Evolutionary conservation across 92 coral and sea anemone species (phyloP), one percentile per base, ranked within the genome.

Genomic region (Epizoanthus stellaris): DNA sequence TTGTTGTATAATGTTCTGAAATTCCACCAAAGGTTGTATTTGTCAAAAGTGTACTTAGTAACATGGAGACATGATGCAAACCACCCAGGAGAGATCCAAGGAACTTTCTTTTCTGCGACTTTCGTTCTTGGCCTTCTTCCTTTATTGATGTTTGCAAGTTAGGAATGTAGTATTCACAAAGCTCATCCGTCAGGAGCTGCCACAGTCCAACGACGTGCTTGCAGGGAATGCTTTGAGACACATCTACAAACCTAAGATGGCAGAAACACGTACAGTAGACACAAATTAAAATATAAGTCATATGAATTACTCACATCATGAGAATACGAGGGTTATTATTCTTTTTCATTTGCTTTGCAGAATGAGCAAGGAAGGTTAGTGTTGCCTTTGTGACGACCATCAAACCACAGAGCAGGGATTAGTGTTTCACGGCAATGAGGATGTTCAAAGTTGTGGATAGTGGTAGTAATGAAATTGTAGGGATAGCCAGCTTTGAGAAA

Each of bases 21-120:
- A 88, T 86, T 62, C 91, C 93, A 49, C 92, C 98, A 64, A 94
- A 82, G 7, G 93, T 77, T 58, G 91, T 77, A 67, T 92, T 88
- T 39, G 87, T 20, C 72, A 94, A 45, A 84, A 94, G 90, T 4
- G 77, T 69, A 60, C 83, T 70, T 34, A 92, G 85, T 45, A 94
- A 17, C 54, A 77, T 73, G n/a, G 81, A 69, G 64, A 88, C 86
- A 76, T 87, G 53, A 59, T 94, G 92, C 20, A 91, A 59, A 13
- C 73, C 30, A 64, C 72, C 14, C 13, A 79, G 17, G 23, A 79
- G 83, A 21, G 15, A 39, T 69, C 4, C 23, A 4, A 39, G 30
- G 40, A 21, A 21, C 17, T n/a, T 79, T 21, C 34, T 63, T n/a
- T 43, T 79, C 38, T 45, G 71, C 9, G 13, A 6, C 60, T 11